A percentile compares a stretch with the other conserved stretches of the same genome.
These are phyloP conservation scores for Microctonus aethiopoides DNA, from an alignment of 2,888 invertebrate species.

Conservation along the genomic window DNA sequence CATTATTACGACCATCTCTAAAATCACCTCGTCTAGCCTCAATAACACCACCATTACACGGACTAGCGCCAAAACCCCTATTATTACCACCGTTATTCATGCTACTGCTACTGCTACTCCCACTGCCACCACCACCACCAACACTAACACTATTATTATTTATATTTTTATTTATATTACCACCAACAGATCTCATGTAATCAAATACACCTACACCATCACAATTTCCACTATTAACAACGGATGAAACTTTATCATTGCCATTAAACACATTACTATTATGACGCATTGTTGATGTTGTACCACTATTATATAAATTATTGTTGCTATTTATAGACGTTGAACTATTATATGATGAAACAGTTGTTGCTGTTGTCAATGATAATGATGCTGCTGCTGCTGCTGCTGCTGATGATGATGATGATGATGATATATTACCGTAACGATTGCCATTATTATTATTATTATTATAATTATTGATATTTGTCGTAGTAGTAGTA, in stretches of 20 bases:
- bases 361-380: background rate
- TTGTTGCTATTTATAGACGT: constrained; percentile 27
- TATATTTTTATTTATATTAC: constrained; percentile 37
- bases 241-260: background rate
- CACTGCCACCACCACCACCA: constrained; percentile 15
- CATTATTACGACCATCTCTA: constrained; percentile 45
- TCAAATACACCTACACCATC: constrained; percentile 24
- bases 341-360: background rate
- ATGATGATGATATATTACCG: background rate
- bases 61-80: background rate
- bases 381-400: background rate
- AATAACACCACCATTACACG: background rate
- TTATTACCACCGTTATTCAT: constrained; percentile 22
- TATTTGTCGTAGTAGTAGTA: too few relatives aligned
- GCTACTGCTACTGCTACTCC: constrained; percentile 20
- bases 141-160: background rate
- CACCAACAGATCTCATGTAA: constrained; percentile 32
- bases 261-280: background rate
- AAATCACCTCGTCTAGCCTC: background rate
- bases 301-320: background rate
- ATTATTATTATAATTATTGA: constrained; percentile 30
- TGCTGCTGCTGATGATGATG: background rate
- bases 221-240: constrained; percentile 8
- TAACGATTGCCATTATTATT: constrained; percentile 12
- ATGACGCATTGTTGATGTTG: background rate